These are phyloP conservation scores for Terebella lapidaria DNA, from an alignment of 2,888 invertebrate genomes.

Conservation along the genomic window DNA sequence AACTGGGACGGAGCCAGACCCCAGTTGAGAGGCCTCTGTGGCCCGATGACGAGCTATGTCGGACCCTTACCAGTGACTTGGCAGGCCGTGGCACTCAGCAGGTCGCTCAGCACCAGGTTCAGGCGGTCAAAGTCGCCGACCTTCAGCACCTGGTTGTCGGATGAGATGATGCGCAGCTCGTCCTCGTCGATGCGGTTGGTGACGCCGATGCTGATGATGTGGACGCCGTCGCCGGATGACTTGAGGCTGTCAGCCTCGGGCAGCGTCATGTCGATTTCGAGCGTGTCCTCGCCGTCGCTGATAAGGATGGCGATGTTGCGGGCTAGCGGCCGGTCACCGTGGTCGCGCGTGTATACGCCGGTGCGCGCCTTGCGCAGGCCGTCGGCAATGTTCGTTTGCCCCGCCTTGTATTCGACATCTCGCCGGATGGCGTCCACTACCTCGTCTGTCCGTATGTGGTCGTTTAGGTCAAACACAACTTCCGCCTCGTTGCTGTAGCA, in stretches of 20 bases:
- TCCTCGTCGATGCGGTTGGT: background rate
- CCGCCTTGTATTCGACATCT: background rate
- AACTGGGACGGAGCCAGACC: too few relatives aligned
- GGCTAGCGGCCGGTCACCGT: background rate
- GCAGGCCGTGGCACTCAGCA: background rate
- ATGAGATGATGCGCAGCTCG: background rate
- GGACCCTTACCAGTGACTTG: too few relatives aligned
- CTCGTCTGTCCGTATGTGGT: background rate
- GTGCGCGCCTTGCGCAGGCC: background rate
- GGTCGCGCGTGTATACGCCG: background rate
- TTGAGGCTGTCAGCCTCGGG: background rate
- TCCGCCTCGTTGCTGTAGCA: background rate
- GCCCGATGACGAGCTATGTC: too few relatives aligned
- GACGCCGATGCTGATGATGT: background rate
- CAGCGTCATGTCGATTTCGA: background rate
- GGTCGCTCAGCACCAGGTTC: background rate
- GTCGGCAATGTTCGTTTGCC: conserved; percentile 3
- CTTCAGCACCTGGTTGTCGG: background rate
- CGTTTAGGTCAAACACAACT: background rate
- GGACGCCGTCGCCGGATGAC: background rate
- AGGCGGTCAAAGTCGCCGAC: background rate
- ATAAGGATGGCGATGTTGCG: background rate
- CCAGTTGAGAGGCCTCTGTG: too few relatives aligned
- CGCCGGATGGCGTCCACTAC: background rate
- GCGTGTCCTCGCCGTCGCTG: conserved; percentile 2